A percentile compares a stretch with the other conserved stretches of the same genome.
Conservation (phyloP, 2,888 invertebrate species). For the Platynereis dumerilii region DNA sequence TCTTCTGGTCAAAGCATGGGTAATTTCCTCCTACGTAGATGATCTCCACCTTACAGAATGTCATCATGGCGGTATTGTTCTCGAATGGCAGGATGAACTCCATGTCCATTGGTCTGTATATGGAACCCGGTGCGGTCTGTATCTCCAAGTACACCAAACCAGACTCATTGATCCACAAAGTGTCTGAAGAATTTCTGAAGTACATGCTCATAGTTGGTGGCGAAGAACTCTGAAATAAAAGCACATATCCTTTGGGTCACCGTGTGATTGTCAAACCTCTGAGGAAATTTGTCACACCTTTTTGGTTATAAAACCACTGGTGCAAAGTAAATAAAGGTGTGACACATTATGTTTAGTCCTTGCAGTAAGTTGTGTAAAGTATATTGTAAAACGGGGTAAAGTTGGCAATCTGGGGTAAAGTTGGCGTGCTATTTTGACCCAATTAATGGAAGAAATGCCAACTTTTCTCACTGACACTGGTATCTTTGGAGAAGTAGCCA, state of each 20-base stretch:
- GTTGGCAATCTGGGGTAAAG: too few species aligned
- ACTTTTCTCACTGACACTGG: too few species aligned
- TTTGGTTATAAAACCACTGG: too few species aligned
- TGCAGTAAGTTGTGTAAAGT: too few species aligned
- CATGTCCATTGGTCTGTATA: constrained; percentile 43
- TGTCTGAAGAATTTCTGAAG: constrained; percentile 3
- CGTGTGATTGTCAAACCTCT: not conserved
- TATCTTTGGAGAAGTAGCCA: too few species aligned
- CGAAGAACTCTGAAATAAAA: not conserved
- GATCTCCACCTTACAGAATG: constrained; percentile 48
- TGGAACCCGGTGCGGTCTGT: constrained; percentile 13
- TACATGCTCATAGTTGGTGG: constrained; percentile 16
- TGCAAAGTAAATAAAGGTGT: too few species aligned
- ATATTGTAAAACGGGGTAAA: too few species aligned
- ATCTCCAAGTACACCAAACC: constrained; percentile 12
- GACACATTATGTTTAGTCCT: too few species aligned
- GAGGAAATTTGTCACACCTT: too few species aligned
- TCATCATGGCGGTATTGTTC: constrained; percentile 30
- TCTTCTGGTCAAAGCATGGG: constrained; percentile 47
- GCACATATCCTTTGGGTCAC: not conserved
- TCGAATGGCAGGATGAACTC: constrained; percentile 52
- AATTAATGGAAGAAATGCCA: too few species aligned
- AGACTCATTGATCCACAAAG: constrained; percentile 13
- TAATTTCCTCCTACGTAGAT: constrained; percentile 49
- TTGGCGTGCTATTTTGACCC: too few species aligned